These are phyloP conservation scores for Subacronicta megacephala DNA, from an alignment of 2,888 invertebrate genomes.

Conservation along the genomic window DNA sequence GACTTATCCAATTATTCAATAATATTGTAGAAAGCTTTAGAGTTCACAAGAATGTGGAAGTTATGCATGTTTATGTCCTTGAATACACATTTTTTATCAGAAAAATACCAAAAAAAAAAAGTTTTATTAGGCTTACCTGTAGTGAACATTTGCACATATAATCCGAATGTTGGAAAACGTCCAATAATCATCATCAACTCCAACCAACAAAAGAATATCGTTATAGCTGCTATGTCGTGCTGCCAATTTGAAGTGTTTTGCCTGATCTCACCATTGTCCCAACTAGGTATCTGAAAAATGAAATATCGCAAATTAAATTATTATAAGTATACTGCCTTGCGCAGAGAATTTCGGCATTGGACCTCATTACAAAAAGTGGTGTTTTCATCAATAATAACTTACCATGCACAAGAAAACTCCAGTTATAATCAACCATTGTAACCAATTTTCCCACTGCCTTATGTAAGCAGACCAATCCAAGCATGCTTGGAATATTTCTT, in stretches of 20 bases:
- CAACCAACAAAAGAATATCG: slow-evolving; percentile 94
- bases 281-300: slow-evolving; percentile 77
- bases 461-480: slow-evolving; percentile 93
- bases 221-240: slow-evolving; percentile 94
- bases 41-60: too few relatives aligned
- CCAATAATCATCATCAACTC: slow-evolving; percentile 96
- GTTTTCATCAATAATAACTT: slow-evolving; percentile 53
- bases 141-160: slow-evolving; percentile 97
- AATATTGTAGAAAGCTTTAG: background rate
- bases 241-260: slow-evolving; percentile 91
- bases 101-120: background rate
- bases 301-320: background rate
- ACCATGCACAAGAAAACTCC: slow-evolving; percentile 92
- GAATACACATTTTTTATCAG: too few relatives aligned
- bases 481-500: slow-evolving; percentile 94
- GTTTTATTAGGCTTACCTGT: slow-evolving; percentile 84
- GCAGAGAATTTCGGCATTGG: too few relatives aligned
- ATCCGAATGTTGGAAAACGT: slow-evolving; percentile 95
- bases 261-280: slow-evolving; percentile 74
- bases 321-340: too few relatives aligned
- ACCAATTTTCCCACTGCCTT: slow-evolving; percentile 95
- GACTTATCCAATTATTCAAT: too few relatives aligned
- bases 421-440: slow-evolving; percentile 94
- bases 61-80: too few relatives aligned
- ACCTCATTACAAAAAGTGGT: too few relatives aligned